phyloP scores from a whole-genome alignment of 92 coral and sea anemone genomes.

The Porites cylindrica region DNA sequence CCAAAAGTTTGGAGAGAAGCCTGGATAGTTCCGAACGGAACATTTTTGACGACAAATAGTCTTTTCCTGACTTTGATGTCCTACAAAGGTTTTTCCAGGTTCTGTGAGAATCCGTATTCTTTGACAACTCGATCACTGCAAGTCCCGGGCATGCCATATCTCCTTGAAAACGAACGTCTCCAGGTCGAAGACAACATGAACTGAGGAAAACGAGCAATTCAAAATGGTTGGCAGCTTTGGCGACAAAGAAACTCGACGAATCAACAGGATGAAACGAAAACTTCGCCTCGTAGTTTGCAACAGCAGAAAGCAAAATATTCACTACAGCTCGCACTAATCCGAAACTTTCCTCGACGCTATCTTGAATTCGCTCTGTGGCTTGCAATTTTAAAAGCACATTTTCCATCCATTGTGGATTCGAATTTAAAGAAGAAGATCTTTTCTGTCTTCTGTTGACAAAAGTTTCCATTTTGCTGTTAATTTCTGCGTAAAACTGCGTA shows the following conservation, averaged over 20 bases:
- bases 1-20: constrained; percentile 51
- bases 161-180: constrained; percentile 43
- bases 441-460: background rate
- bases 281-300: constrained; percentile 60
- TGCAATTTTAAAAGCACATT: constrained; percentile 14
- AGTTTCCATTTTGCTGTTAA: background rate
- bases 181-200: constrained; percentile 27
- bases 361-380: constrained; percentile 10
- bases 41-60: constrained; percentile 64
- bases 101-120: background rate
- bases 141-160: constrained; percentile 40
- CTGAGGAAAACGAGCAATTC: constrained; percentile 53
- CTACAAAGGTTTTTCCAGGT: constrained; percentile 61
- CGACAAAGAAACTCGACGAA: constrained; percentile 59
- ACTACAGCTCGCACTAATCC: constrained; percentile 40
- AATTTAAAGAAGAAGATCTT: background rate
- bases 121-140: constrained; percentile 32
- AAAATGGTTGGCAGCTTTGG: constrained; percentile 54
- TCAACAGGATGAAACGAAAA: constrained; percentile 61
- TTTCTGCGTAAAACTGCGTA: too few species aligned
- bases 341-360: constrained; percentile 19
- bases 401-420: constrained; percentile 20
- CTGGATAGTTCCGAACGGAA: constrained; percentile 53
- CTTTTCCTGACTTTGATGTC: constrained; percentile 41
- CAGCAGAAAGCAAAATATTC: constrained; percentile 66